Evolutionary conservation across 1,140 invertebrate genomes (phyloP).

Genomic region (Pseudachorutes palmiensis): DNA sequence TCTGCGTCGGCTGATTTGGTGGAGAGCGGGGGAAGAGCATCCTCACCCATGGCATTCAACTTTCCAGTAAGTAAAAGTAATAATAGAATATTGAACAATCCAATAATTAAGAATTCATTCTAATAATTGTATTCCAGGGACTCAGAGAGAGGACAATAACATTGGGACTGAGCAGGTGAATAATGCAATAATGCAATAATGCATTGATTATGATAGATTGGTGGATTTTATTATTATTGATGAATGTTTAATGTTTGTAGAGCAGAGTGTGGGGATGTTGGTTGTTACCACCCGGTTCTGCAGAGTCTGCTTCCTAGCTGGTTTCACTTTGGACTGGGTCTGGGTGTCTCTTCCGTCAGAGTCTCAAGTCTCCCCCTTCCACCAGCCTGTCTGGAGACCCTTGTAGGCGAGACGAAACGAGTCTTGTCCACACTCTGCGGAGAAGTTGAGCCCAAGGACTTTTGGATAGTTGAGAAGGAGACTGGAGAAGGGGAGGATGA

Average conservation of each 20-base stretch:
- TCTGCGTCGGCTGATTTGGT: not conserved
- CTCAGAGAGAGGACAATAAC: too few species aligned
- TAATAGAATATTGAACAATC: not conserved
- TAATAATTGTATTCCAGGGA: too few species aligned
- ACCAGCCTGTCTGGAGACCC: conserved; percentile 19
- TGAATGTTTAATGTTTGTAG: too few species aligned
- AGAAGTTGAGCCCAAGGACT: conserved; percentile 24
- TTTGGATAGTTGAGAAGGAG: conserved; percentile 22
- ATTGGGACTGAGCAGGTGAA: too few species aligned
- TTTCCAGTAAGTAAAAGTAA: not conserved
- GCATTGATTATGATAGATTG: too few species aligned
- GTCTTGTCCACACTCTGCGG: conserved; percentile 22
- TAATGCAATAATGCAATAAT: too few species aligned
- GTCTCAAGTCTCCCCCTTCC: conserved; percentile 17
- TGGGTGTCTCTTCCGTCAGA: conserved; percentile 48
- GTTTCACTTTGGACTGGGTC: conserved; percentile 52
- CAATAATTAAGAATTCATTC: not conserved
- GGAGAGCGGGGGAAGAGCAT: not conserved
- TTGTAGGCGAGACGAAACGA: conserved; percentile 33
- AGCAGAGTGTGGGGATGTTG: conserved; percentile 44
- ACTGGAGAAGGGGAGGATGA: not conserved
- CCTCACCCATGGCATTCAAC: not conserved
- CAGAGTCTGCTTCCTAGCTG: conserved; percentile 49
- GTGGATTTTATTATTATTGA: too few species aligned
- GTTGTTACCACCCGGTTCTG: conserved; percentile 49